Evolutionary conservation across 2,888 invertebrate genomes (phyloP).

Genomic region (Amblyteles armatorius): DNA sequence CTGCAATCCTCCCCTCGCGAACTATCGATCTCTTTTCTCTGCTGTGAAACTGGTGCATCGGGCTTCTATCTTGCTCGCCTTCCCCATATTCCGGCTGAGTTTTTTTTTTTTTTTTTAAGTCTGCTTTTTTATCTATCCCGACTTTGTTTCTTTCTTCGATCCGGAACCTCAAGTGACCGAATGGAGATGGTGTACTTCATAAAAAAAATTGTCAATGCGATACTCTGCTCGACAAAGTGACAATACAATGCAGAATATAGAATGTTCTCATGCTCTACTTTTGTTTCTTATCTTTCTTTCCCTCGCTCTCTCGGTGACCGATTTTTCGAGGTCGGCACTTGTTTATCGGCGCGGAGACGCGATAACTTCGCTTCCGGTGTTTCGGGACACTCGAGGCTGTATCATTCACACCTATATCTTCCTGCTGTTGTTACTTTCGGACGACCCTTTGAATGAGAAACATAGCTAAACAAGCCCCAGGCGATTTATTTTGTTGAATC

Average conservation of each 20-base stretch:
- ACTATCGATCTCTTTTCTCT: slow-evolving; percentile 66
- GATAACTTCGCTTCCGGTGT: slow-evolving; percentile 62
- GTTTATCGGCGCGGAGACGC: slow-evolving; percentile 63
- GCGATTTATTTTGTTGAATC: neutral
- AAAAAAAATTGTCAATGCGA: neutral
- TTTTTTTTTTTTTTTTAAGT: slow-evolving; percentile 19
- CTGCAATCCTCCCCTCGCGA: slow-evolving; percentile 48
- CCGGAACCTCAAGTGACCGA: neutral
- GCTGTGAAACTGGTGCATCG: slow-evolving; percentile 67
- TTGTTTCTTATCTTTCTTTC: neutral
- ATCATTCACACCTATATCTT: slow-evolving; percentile 36
- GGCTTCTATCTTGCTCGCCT: slow-evolving; percentile 52
- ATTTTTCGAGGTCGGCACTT: slow-evolving; percentile 62
- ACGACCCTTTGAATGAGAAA: neutral
- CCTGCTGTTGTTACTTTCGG: neutral
- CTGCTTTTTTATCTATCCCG: neutral
- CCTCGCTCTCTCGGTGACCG: slow-evolving; percentile 48
- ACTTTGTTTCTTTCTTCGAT: slow-evolving; percentile 2
- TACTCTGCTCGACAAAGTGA: neutral
- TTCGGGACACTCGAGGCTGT: slow-evolving; percentile 35
- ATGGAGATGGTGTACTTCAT: neutral
- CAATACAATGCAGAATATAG: slow-evolving; percentile 24
- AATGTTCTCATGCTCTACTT: slow-evolving; percentile 8
- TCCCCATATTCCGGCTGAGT: slow-evolving; percentile 5
- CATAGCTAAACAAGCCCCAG: neutral